Evolutionary conservation across 2,113 vertebrate species (phyloP), one percentile per base, ranked within the genome.

Genomic region (Alouatta palliata): DNA sequence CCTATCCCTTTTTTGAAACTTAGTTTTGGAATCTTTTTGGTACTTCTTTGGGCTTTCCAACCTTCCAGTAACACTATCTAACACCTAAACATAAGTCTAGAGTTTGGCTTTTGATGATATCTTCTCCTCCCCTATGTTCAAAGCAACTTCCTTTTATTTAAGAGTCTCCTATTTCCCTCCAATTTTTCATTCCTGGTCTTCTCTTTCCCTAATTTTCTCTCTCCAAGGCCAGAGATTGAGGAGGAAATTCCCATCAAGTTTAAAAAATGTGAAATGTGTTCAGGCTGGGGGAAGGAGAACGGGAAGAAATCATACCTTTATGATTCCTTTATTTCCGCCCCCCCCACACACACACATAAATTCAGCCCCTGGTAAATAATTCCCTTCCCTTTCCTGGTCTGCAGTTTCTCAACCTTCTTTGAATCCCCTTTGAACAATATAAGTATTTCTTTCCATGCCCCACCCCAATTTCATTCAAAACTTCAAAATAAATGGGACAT

Each of bases 361-460:
- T 94, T 52, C 43, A 81, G 11, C 7, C 7, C 47, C 47, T 88
- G 56, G 16, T 68, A 84, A 93, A 64, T 75, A 52, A 88, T 19
- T 73, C 68, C 25, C 47, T 81, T 5, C 3, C 20, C 20, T 81
- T 79, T 77, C 71, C 93, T 45, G 70, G 56, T 75, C 32, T 56
- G 64, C 25, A 32, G 25, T 66, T 32, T 91, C 35, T 82, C 75
- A 76, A 40, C 52, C 77, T 95, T 92, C n/a, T 93, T 95, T 94
- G 56, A 76, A 68, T 13, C 73, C 30, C 17, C 13, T 81, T 96
- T 91, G 49, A 88, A 80, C 11, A 68, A 81, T 9, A 27, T 35
- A 85, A 96, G 16, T 56, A 87, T 87, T 37, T 83, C 25, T n/a
- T 90, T 87, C 19, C n/a, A 89, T 3, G 43, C 8, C 10, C 37